Percentiles rank a stretch among this genome's conserved stretches.
Evolutionary conservation across 2,113 vertebrate genomes (phyloP).

Genomic region (Thomomys bottae): DNA sequence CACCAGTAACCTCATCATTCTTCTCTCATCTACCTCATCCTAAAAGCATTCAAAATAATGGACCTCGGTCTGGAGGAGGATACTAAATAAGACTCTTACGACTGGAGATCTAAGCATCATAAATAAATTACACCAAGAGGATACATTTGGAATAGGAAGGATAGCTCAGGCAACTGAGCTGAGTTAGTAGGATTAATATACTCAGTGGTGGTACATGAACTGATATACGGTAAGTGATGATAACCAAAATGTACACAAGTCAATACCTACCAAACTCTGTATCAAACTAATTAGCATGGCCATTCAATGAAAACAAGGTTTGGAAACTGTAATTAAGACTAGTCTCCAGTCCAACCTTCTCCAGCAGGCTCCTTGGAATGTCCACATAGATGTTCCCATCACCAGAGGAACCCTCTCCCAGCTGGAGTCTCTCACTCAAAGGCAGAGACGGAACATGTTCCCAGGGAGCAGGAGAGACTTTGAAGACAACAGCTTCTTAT

Average conservation of each 20-base stretch:
- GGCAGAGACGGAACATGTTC: background rate
- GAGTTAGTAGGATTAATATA: background rate
- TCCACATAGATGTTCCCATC: background rate
- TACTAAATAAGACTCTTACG: background rate
- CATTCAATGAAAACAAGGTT: slow-evolving; percentile 26
- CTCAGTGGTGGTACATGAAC: background rate
- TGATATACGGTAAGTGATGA: background rate
- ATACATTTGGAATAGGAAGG: background rate
- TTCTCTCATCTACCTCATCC: background rate
- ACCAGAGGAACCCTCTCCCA: background rate
- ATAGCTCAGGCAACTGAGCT: background rate
- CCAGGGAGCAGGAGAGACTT: background rate
- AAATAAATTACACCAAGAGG: background rate
- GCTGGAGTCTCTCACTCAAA: background rate
- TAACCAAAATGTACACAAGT: background rate
- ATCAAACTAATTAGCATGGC: background rate
- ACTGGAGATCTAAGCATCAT: background rate
- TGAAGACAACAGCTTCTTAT: background rate
- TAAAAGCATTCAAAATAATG: background rate
- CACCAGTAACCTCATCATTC: background rate
- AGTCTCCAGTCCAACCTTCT: background rate
- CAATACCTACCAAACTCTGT: background rate
- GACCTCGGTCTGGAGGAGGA: background rate
- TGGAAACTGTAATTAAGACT: background rate
- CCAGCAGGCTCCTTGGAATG: background rate